These are phyloP conservation scores for Popillia japonica DNA, from an alignment of 1,140 invertebrate species.

Conservation along the genomic window DNA sequence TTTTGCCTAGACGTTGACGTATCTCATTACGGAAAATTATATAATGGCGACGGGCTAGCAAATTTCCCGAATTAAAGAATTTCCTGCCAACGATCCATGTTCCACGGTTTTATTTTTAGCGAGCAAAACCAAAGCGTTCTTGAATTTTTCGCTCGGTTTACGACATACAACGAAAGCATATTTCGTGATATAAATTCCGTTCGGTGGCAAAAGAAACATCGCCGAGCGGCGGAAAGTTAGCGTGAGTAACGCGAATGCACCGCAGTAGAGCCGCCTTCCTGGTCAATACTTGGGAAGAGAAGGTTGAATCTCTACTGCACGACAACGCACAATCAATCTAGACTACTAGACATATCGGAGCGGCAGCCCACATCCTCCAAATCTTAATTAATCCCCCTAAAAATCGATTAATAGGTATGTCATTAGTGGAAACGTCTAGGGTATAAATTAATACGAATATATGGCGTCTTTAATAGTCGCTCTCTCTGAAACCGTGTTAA, in stretches of 20 bases:
- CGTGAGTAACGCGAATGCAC: conserved; percentile 47
- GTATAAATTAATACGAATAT: conserved; percentile 27
- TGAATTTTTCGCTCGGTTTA: not conserved
- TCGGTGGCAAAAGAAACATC: conserved; percentile 43
- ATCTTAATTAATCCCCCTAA: conserved; percentile 22
- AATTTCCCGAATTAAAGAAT: conserved; percentile 25
- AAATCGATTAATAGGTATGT: conserved; percentile 7
- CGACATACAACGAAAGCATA: conserved; percentile 45
- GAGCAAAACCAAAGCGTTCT: not conserved
- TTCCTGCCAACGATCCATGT: conserved; percentile 2
- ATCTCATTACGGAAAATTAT: conserved; percentile 33
- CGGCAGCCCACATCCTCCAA: not conserved
- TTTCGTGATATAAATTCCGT: conserved; percentile 48
- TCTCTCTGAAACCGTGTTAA: not conserved
- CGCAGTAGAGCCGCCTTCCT: conserved; percentile 18
- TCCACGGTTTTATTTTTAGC: conserved; percentile 8
- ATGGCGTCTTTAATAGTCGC: not conserved
- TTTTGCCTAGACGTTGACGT: conserved; percentile 13
- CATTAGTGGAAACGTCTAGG: not conserved
- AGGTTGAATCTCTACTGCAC: conserved; percentile 38
- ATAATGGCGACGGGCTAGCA: conserved; percentile 6
- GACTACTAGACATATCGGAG: not conserved
- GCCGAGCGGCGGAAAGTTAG: conserved; percentile 41
- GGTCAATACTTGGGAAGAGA: not conserved
- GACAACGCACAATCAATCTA: conserved; percentile 50